Conservation (phyloP, 2,797 vertebrate species). For the Poecilia gillii region DNA sequence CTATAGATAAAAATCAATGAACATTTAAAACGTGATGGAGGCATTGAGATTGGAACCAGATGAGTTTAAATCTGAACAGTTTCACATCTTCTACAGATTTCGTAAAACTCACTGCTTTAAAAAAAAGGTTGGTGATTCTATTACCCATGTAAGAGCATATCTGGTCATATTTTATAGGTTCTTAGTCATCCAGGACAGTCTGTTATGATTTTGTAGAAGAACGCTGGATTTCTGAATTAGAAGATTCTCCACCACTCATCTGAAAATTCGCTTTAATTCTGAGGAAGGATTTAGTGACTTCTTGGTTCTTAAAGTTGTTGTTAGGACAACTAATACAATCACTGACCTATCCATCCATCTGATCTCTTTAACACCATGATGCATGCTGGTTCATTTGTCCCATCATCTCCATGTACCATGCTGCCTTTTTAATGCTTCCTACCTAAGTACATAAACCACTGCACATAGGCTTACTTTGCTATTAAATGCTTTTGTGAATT, state of each 20-base stretch:
- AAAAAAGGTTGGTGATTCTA: not conserved
- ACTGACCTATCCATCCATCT: not conserved
- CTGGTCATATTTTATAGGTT: not conserved
- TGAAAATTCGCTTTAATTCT: not conserved
- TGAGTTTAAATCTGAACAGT: not conserved
- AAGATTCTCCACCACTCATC: not conserved
- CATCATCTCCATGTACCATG: not conserved
- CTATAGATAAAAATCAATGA: too few species aligned
- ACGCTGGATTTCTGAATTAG: not conserved
- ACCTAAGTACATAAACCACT: not conserved
- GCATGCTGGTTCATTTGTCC: not conserved
- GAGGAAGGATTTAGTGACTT: not conserved
- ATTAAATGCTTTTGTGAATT: not conserved
- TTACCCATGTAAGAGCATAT: not conserved
- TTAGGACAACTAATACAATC: not conserved
- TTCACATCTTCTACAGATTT: not conserved
- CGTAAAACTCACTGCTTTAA: not conserved
- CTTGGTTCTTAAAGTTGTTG: not conserved
- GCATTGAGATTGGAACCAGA: too few species aligned
- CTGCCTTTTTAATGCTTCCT: not conserved
- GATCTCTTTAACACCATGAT: not conserved
- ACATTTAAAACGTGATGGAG: too few species aligned
- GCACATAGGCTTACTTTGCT: not conserved
- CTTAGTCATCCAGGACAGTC: not conserved
- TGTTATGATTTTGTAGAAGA: not conserved